phyloP scores from a whole-genome alignment of 2,888 invertebrate genomes.

The Calameuta pallipes region DNA sequence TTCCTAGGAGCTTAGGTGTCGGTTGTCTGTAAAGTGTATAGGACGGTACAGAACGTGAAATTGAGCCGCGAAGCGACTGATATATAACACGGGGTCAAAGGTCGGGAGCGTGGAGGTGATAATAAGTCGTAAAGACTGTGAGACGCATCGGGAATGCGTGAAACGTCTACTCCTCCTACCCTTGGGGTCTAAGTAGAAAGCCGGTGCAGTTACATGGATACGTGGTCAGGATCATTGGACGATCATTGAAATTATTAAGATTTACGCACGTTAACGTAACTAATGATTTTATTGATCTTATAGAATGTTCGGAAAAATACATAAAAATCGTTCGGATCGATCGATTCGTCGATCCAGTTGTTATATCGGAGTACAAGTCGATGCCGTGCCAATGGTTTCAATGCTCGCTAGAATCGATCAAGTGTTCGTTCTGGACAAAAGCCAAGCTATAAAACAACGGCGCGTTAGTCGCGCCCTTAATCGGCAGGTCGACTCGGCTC shows the following conservation, averaged over 20 bases:
- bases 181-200: not conserved
- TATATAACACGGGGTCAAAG: slow-evolving; percentile 45
- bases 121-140: slow-evolving; percentile 58
- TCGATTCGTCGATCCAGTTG: not conserved
- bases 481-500: slow-evolving; percentile 32
- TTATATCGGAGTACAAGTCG: not conserved
- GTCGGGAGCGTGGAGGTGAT: slow-evolving; percentile 55
- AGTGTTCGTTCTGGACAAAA: slow-evolving; percentile 24
- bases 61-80: slow-evolving; percentile 36
- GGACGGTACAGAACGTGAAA: not conserved
- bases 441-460: slow-evolving; percentile 41
- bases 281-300: not conserved
- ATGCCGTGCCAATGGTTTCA: not conserved
- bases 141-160: slow-evolving; percentile 55
- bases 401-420: not conserved
- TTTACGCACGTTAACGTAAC: not conserved
- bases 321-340: not conserved
- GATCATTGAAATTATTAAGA: not conserved
- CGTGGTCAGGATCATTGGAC: not conserved
- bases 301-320: not conserved
- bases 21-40: not conserved
- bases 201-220: not conserved
- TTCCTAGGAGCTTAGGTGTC: not conserved
- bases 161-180: slow-evolving; percentile 48
- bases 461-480: slow-evolving; percentile 35